Conservation (phyloP, 2,888 invertebrate genomes). For the Dolomedes plantarius region DNA sequence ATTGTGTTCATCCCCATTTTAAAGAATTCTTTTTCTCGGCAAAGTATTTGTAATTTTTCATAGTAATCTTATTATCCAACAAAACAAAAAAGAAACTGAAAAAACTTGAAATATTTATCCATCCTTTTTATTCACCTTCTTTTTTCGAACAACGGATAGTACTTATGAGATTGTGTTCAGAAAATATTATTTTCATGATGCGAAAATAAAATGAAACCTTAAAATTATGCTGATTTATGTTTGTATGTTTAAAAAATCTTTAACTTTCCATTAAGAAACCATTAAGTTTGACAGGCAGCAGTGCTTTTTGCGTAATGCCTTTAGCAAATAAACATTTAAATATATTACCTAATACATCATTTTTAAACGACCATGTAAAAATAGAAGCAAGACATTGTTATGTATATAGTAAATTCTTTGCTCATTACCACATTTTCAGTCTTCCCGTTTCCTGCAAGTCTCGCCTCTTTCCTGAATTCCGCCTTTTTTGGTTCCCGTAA, state of each 20-base stretch:
- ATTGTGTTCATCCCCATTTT: too few species aligned
- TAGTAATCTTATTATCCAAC: background rate
- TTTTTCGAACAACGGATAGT: background rate
- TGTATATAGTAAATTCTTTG: conserved; percentile 6
- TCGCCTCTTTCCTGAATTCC: background rate
- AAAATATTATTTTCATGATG: background rate
- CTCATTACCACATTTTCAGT: conserved; percentile 19
- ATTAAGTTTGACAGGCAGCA: background rate
- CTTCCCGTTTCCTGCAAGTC: background rate
- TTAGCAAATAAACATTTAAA: conserved; percentile 5
- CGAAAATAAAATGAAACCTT: background rate
- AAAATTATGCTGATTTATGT: background rate
- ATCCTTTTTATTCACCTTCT: too few species aligned
- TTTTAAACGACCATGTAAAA: conserved; percentile 19
- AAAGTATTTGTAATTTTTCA: background rate
- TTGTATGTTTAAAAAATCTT: background rate
- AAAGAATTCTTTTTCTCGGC: too few species aligned
- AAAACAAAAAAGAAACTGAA: background rate
- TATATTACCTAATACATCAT: conserved; percentile 18
- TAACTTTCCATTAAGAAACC: conserved; percentile 2
- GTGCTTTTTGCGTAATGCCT: background rate
- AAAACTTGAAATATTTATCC: background rate
- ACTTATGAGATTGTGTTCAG: background rate
- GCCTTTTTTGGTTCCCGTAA: background rate
- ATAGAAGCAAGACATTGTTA: conserved; percentile 10